Evolutionary conservation across 2,113 vertebrate genomes (phyloP).

Genomic region (Syngnathoides biaculeatus): DNA sequence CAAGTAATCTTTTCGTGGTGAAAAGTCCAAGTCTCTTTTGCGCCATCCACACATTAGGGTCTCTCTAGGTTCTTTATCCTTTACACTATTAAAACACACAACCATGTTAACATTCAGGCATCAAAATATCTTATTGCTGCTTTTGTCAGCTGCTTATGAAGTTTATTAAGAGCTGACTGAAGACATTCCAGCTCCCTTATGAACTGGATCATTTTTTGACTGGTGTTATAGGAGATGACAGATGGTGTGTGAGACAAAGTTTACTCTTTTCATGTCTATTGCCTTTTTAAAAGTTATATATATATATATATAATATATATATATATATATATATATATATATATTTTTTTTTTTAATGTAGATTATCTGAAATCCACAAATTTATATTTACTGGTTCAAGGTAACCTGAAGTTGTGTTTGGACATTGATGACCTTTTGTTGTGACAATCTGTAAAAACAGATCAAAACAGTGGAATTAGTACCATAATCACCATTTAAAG

Average conservation of each 20-base stretch:
- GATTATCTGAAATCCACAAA: neutral
- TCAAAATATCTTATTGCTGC: slow-evolving; percentile 21
- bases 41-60: neutral
- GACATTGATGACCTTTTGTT: neutral
- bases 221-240: neutral
- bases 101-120: slow-evolving; percentile 16
- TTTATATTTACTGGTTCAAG: neutral
- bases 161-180: slow-evolving; percentile 22
- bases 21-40: neutral
- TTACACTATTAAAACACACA: slow-evolving; percentile 11
- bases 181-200: slow-evolving; percentile 7
- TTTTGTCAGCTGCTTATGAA: slow-evolving; percentile 27
- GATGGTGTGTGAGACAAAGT: slow-evolving; percentile 14
- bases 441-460: neutral
- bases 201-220: slow-evolving; percentile 26
- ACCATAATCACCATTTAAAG: neutral
- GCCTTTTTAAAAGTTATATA: too few species aligned
- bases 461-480: neutral
- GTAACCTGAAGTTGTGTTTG: neutral
- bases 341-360: neutral
- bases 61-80: slow-evolving; percentile 13
- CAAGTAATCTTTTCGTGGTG: neutral
- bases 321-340: too few species aligned
- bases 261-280: neutral
- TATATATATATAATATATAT: too few species aligned